These are phyloP conservation scores for Desmophyllum pertusum DNA, from an alignment of 92 coral and sea anemone genomes.

Conservation along the genomic window DNA sequence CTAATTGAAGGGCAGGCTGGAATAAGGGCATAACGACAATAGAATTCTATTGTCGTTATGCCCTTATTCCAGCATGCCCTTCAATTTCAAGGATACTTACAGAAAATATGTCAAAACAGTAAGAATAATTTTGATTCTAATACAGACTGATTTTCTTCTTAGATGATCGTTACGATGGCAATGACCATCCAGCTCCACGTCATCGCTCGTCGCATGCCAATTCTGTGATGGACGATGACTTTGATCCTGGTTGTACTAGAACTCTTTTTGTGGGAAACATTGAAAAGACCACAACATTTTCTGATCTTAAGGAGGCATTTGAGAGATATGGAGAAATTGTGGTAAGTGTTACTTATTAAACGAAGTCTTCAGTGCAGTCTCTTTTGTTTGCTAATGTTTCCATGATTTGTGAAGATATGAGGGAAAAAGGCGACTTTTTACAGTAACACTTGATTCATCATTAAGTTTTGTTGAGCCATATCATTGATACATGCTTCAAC, in stretches of 20 bases:
- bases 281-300: conserved; percentile 84
- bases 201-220: conserved; percentile 67
- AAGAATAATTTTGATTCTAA: neutral
- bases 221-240: conserved; percentile 72
- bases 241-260: conserved; percentile 90
- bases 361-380: too few relatives aligned
- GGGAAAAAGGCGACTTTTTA: too few relatives aligned
- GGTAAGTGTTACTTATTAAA: conserved; percentile 58
- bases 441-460: too few relatives aligned
- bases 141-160: neutral
- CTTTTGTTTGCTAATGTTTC: too few relatives aligned
- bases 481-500: too few relatives aligned
- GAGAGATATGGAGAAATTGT: conserved; percentile 96
- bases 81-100: neutral
- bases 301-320: conserved; percentile 92
- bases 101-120: neutral
- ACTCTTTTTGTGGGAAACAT: conserved; percentile 98
- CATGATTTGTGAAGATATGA: too few relatives aligned
- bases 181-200: conserved; percentile 76
- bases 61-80: too few relatives aligned
- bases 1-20: too few relatives aligned
- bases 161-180: conserved; percentile 81
- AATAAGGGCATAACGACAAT: too few relatives aligned
- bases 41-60: too few relatives aligned
- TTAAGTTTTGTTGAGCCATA: too few relatives aligned